Conservation (phyloP, 1,140 invertebrate genomes). For the Drosophila gunungcola region DNA sequence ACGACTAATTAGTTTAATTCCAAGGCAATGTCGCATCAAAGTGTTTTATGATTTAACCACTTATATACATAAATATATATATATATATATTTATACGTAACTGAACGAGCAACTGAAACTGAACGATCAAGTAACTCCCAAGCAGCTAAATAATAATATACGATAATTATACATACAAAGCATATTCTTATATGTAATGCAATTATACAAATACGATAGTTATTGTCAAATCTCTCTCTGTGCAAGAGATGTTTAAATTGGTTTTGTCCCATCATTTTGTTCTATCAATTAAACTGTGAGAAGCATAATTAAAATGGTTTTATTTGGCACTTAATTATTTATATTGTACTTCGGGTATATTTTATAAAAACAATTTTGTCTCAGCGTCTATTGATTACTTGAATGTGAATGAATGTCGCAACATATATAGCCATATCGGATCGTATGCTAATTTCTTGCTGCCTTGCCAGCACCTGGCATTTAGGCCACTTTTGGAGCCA, state of each 20-base stretch:
- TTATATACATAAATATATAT: slow-evolving; percentile 42
- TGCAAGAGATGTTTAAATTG: slow-evolving; percentile 42
- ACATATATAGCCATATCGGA: slow-evolving; percentile 19
- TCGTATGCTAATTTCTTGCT: slow-evolving; percentile 18
- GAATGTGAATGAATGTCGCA: slow-evolving; percentile 15
- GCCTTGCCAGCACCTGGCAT: slow-evolving; percentile 32
- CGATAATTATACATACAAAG: slow-evolving; percentile 48
- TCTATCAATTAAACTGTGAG: slow-evolving; percentile 62
- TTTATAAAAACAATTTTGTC: too few species aligned
- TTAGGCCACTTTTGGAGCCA: slow-evolving; percentile 47
- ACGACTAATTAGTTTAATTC: slow-evolving; percentile 54
- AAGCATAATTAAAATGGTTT: slow-evolving; percentile 20
- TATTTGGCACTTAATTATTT: background rate
- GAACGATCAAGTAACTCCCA: slow-evolving; percentile 53
- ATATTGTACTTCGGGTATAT: too few species aligned
- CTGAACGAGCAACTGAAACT: slow-evolving; percentile 53
- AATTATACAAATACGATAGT: slow-evolving; percentile 67
- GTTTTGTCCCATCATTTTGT: slow-evolving; percentile 38
- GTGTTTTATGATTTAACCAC: slow-evolving; percentile 67
- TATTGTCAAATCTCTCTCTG: slow-evolving; percentile 42
- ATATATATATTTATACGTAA: slow-evolving; percentile 49
- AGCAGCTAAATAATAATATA: slow-evolving; percentile 45
- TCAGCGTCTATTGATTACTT: background rate
- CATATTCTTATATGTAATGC: slow-evolving; percentile 49
- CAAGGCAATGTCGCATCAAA: slow-evolving; percentile 23